A percentile compares a stretch with the other conserved stretches of the same genome.
phyloP scores from a whole-genome alignment of 2,888 invertebrate species.

The Metallyticus violacea region DNA sequence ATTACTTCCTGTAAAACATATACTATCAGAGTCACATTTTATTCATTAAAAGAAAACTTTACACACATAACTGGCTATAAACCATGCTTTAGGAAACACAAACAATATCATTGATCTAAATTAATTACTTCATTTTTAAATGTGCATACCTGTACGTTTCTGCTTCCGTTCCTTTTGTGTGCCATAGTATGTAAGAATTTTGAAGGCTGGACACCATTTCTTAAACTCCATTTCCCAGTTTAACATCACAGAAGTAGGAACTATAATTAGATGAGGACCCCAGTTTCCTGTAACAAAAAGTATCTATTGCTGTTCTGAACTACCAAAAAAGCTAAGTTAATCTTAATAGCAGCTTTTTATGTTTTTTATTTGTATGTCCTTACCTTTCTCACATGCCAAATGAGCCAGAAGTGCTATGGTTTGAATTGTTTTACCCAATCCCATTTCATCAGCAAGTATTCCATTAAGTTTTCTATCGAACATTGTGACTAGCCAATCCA shows the following conservation, averaged over 20 bases:
- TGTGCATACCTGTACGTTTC: conserved; percentile 64
- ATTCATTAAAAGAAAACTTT: no score
- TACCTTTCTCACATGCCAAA: conserved; percentile 82
- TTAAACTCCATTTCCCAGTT: conserved; percentile 99
- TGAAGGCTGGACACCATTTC: conserved; percentile 99
- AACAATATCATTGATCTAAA: no score
- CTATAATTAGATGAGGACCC: conserved; percentile 98
- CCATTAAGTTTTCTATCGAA: conserved; percentile 92
- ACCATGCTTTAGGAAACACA: no score
- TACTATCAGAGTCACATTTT: no score
- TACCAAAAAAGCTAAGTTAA: neutral
- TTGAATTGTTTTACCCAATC: conserved; percentile 95
- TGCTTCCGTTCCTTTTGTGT: conserved; percentile 91
- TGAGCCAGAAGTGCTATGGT: conserved; percentile 93
- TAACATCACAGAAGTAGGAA: conserved; percentile 98
- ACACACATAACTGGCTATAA: no score
- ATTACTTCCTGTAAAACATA: no score
- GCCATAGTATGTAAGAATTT: conserved; percentile 98
- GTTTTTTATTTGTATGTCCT: neutral
- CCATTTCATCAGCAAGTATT: conserved; percentile 96
- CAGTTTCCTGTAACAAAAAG: conserved; percentile 62
- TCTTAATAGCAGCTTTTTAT: neutral
- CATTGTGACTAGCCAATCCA: conserved; percentile 97
- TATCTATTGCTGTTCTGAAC: neutral
- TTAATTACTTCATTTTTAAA: no score